These are phyloP conservation scores for Tachypleus tridentatus DNA, from an alignment of 1,140 invertebrate genomes.

Conservation along the genomic window DNA sequence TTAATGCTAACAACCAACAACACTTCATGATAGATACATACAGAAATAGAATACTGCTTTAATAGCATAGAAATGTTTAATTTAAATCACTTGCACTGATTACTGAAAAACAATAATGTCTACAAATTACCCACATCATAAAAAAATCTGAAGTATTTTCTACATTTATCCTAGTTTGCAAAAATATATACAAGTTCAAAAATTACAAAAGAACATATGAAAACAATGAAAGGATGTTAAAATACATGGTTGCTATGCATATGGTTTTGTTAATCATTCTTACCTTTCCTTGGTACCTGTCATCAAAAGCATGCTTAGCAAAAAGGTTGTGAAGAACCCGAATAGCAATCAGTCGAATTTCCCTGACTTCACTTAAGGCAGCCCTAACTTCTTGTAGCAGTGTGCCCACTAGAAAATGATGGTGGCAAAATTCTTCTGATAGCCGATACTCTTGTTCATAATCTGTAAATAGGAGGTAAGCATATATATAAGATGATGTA, in stretches of 20 bases:
- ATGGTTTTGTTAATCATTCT: slow-evolving; percentile 13
- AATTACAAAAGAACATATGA: too few species aligned
- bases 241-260: not conserved
- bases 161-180: too few species aligned
- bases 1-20: too few species aligned
- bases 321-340: slow-evolving; percentile 66
- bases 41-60: too few species aligned
- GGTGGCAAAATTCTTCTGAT: slow-evolving; percentile 68
- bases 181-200: too few species aligned
- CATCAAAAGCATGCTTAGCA: slow-evolving; percentile 88
- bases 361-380: slow-evolving; percentile 65
- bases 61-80: too few species aligned
- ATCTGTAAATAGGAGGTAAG: slow-evolving; percentile 19
- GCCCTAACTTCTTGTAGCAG: slow-evolving; percentile 56
- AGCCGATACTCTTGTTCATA: slow-evolving; percentile 43
- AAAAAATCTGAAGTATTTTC: too few species aligned
- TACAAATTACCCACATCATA: too few species aligned
- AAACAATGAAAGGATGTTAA: not conserved
- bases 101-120: too few species aligned
- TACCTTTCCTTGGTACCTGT: slow-evolving; percentile 55
- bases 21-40: too few species aligned
- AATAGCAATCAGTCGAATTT: slow-evolving; percentile 65
- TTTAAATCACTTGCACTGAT: too few species aligned
- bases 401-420: slow-evolving; percentile 76
- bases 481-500: too few species aligned